Base-by-base conservation (phyloP, 1,140 invertebrate species). In the Cydia fagiglandana region DNA sequence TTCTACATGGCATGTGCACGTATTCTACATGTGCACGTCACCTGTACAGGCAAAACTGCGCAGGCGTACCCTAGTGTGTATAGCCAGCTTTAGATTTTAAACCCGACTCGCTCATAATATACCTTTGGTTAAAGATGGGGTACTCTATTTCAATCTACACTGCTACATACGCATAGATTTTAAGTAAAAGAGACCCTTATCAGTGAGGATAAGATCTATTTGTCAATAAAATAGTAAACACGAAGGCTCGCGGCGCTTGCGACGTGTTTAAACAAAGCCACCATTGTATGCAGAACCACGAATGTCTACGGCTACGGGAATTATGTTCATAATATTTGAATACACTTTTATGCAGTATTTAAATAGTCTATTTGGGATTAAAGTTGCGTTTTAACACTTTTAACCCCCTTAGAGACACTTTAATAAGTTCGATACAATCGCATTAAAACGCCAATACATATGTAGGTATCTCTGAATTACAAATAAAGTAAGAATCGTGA, bases 211-310 rank as follows among this genome's bases (percentile, higher is more conserved):
- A 24, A 24, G 20, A 4, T 61, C 2, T 24, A 61, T 24, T 61
- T 20, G 24, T n/a, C 2, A 61, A 24, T 61, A 24, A 10, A 9
- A 61, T 5, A 53, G n/a, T 24, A 24, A 4, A 61, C 7, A 24
- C 0, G 56, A 61, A 24, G 20, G 9, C 7, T 24, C n/a, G 6
- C 1, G n/a, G 50, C 50, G 9, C 56, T 24, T 61, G n/a, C 17
- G 56, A 24, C 56, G n/a, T 61, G 10, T 12, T 24, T 61, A 12
- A 61, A n/a, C 2, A 10, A 9, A 24, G 7, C 20, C 17, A 9
- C 56, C 20, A 61, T 61, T 61, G 56, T 61, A 61, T 61, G 56
- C 56, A 61, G 56, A 61, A 61, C 56, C 17, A 61, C 53, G 53
- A 45, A 45, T 45, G 10, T 45, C 45, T 47, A 47, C 56, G 15